Conservation (phyloP, 1,140 invertebrate genomes). For the Cydia splendana region DNA sequence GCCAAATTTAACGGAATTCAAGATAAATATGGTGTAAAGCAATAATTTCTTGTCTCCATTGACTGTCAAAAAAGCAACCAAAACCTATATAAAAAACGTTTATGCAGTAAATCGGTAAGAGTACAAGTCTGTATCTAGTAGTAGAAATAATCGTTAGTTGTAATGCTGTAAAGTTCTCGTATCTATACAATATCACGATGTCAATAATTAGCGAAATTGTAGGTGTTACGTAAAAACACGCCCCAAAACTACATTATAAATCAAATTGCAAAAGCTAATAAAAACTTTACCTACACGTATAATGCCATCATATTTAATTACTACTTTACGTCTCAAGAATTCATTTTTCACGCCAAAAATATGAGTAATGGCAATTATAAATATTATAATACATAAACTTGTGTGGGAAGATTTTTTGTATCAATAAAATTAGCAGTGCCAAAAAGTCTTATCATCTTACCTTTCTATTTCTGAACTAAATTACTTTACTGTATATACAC, state of each 20-base stretch:
- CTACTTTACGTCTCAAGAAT: background rate
- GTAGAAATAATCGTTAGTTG: too few species aligned
- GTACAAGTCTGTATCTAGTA: too few species aligned
- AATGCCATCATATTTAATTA: background rate
- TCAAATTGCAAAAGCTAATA: background rate
- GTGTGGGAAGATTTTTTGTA: conserved; percentile 2
- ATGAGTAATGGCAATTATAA: conserved; percentile 25
- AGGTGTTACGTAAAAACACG: background rate
- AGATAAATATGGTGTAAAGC: too few species aligned
- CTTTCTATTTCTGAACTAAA: background rate
- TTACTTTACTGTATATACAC: background rate
- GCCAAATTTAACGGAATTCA: too few species aligned
- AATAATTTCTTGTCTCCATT: too few species aligned
- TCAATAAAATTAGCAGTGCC: background rate
- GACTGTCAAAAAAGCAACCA: too few species aligned
- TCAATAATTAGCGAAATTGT: background rate
- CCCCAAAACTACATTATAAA: background rate
- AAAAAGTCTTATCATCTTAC: too few species aligned
- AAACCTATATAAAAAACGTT: too few species aligned
- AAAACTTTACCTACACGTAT: background rate
- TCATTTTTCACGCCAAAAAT: conserved; percentile 6
- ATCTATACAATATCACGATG: background rate
- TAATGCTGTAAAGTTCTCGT: too few species aligned
- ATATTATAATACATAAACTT: background rate
- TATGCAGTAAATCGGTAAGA: too few species aligned